A percentile compares a stretch with the other conserved stretches of the same genome.
Conservation (phyloP, 2,888 invertebrate species). For the Drosophila fulvimacula region DNA sequence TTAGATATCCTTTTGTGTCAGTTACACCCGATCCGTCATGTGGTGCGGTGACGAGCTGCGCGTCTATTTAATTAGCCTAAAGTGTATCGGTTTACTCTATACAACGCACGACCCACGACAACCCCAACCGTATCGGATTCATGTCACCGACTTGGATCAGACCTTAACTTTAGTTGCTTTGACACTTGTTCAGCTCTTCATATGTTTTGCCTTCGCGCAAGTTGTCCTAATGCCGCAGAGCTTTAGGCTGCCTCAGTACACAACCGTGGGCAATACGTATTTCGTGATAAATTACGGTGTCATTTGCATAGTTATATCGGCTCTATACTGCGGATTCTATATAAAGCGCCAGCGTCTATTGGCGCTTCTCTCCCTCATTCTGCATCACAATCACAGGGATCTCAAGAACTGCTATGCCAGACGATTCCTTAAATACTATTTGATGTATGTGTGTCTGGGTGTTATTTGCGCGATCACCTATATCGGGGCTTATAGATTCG, state of each 20-base stretch:
- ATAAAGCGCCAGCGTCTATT: constrained; percentile 33
- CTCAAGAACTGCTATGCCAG: constrained; percentile 27
- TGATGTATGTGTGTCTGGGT: constrained; percentile 33
- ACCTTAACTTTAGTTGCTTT: constrained; percentile 19
- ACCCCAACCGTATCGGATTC: background rate
- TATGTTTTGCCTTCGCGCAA: constrained; percentile 38
- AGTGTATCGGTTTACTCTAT: constrained; percentile 63
- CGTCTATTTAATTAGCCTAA: constrained; percentile 63
- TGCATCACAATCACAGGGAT: constrained; percentile 45
- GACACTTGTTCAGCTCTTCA: constrained; percentile 33
- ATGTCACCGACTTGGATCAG: constrained; percentile 31
- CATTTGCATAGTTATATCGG: constrained; percentile 53
- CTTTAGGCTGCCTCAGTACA: constrained; percentile 32
- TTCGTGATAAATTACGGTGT: constrained; percentile 36
- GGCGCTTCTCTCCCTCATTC: constrained; percentile 43
- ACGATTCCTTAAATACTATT: constrained; percentile 36
- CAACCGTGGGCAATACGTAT: constrained; percentile 65
- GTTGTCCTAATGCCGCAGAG: constrained; percentile 13
- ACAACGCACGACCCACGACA: constrained; percentile 21
- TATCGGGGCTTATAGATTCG: background rate
- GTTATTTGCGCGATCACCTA: constrained; percentile 6
- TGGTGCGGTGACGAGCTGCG: constrained; percentile 58
- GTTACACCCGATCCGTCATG: constrained; percentile 47
- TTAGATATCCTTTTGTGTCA: background rate
- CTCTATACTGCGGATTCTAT: constrained; percentile 56